Base-by-base conservation (phyloP, 1,140 invertebrate species). In the Magallana ariakensis region DNA sequence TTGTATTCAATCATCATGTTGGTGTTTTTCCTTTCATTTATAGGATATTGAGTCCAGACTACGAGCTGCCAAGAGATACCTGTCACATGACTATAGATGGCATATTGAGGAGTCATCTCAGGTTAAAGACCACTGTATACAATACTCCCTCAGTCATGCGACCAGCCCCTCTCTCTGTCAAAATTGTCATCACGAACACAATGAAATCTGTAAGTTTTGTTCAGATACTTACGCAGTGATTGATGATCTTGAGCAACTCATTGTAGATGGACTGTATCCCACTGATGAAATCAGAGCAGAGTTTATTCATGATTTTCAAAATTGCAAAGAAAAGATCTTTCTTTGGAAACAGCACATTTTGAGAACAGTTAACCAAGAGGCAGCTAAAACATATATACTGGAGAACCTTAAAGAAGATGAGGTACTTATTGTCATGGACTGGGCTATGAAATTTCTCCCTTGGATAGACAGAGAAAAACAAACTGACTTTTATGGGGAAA, bases 401-500 rank as follows among this genome's bases (percentile, higher is more conserved):
- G 53, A 80, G 53, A 80, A 80, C 9, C 33, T 80, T 11, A 19
- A 80, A 80, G 75, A 80, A 46, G 22, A 53, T 53, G n/a, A n/a
- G n/a, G 22, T 46, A 81, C 16, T 81, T 53, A 53, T 70, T 13
- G 19, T 75, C 19, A 85, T 80, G 84, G 66, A 85, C 22, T 85
- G 84, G 84, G 84, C 84, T 1, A 85, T 85, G 84, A 85, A 70
- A 55, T 85, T 85, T 62, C 26, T 70, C 55, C 80, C 46, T 10
- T 62, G 55, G 53, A 26, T 84, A 26, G 19, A 85, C 22, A 19
- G 84, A n/a, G 84, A 85, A 33, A 85, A 85, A 66, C 84, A 85
- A 54, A 33, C 62, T 16, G 84, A 85, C 60, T 70, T 85, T 33
- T 84, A 26, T 66, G 84, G 84, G 26, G 53, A 85, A 75, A 85